Conservation (phyloP, 2,888 invertebrate genomes). For the Oscheius sp. region DNA sequence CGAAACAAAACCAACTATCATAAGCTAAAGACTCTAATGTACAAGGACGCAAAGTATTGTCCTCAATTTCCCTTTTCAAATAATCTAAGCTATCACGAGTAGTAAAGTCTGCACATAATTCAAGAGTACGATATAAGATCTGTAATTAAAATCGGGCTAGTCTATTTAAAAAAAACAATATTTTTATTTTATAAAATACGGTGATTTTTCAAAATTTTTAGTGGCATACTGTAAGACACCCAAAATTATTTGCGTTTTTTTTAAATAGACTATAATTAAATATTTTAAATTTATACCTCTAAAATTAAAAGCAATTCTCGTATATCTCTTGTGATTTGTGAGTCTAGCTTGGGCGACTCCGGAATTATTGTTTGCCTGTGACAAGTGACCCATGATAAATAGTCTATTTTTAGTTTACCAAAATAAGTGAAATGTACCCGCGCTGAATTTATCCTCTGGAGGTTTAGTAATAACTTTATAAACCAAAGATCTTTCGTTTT, state of each 20-base stretch:
- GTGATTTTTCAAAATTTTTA: no score
- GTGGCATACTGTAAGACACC: no score
- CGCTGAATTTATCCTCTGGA: background rate
- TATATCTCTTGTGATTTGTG: no score
- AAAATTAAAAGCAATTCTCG: no score
- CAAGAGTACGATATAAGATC: constrained; percentile 18
- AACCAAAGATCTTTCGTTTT: background rate
- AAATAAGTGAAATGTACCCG: background rate
- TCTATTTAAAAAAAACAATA: background rate
- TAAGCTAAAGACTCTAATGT: no score
- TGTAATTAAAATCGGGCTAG: no score
- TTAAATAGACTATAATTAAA: constrained; percentile 12
- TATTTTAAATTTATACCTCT: no score
- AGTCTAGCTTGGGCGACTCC: constrained; percentile 5
- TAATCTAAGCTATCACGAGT: constrained; percentile 29
- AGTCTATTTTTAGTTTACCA: background rate
- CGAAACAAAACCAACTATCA: no score
- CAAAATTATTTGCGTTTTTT: constrained; percentile 31
- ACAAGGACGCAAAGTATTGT: no score
- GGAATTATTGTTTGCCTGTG: constrained; percentile 16
- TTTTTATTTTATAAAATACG: no score
- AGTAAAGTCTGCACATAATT: constrained; percentile 34
- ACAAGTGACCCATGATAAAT: background rate
- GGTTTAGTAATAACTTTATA: background rate
- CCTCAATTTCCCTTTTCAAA: constrained; percentile 24